Base-by-base conservation (phyloP, 2,797 vertebrate species). In the Streptopelia turtur region DNA sequence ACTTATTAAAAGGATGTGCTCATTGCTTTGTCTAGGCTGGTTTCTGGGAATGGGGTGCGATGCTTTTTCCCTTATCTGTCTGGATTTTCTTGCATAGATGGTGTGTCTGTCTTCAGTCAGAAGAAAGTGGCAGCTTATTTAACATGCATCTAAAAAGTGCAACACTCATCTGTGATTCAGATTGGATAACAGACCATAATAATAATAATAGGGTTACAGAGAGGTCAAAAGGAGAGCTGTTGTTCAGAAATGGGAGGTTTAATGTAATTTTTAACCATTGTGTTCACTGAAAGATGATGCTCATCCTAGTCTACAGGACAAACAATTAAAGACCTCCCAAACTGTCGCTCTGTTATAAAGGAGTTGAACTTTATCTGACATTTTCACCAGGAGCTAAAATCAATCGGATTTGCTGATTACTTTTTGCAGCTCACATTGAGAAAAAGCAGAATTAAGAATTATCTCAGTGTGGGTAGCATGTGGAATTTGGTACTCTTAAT, bases 301-400 rank as follows among this genome's bases (percentile, higher is more conserved):
- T 83, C 1, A 0, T 71, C 59, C 71, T 94, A 39, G 76, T 90
- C 77, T 94, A 68, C 35, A 70, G 82, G 61, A 93, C 50, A 83
- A 94, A 83, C 2, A 1, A 86, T 60, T 90, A 76, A 93, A 95
- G 79, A 57, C 64, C 79, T 86, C 68, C 60, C 81, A 76, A 75
- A 77, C 17, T 78, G 75, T 47, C 83, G 14, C 14, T 92, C 63
- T 85, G 39, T 78, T 90, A 57, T 59, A 76, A 85, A 87, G 59
- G 71, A 88, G 24, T 52, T 96, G 95, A 97, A 95, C 97, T 96
- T 95, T 94, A 43, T 57, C 53, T 94, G 95, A 95, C 95, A 96
- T 93, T 95, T 95, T 59, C 35, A 87, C 55, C 35, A 91, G 69
- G 52, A 90, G 83, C 45, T 89, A 60, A 89, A 56, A 57, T 90